Conservation (phyloP, 2,888 invertebrate genomes). For the Pandemis corylana region DNA sequence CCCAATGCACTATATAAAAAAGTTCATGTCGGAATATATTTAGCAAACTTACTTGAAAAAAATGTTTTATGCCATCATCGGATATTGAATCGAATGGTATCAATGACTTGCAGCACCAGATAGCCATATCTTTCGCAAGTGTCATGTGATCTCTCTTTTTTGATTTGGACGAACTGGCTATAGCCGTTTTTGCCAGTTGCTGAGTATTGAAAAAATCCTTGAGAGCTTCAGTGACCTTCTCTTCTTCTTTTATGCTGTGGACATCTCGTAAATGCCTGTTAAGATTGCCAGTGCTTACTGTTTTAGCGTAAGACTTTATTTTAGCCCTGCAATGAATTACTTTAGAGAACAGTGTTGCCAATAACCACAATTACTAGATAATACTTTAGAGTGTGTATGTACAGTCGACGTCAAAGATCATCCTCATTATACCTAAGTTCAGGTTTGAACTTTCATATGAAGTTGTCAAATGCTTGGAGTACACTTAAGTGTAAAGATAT, state of each 20-base stretch:
- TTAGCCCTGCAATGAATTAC: conserved; percentile 5
- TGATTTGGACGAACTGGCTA: not conserved
- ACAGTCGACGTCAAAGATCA: no score
- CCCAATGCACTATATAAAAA: no score
- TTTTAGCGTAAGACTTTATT: conserved; percentile 14
- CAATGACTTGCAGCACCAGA: conserved; percentile 2
- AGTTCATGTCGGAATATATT: not conserved
- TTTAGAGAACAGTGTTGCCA: not conserved
- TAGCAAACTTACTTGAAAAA: conserved; percentile 11
- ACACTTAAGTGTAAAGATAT: no score
- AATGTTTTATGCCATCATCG: conserved; percentile 1
- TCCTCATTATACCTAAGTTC: no score
- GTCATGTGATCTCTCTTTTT: not conserved
- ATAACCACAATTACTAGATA: not conserved
- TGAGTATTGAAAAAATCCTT: not conserved
- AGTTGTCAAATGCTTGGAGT: no score
- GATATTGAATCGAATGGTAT: not conserved
- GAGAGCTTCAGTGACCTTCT: not conserved
- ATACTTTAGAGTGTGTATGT: no score
- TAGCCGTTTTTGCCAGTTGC: not conserved
- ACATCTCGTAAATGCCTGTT: conserved; percentile 14
- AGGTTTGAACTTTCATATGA: no score
- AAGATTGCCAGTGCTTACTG: conserved; percentile 15
- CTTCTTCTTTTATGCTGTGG: conserved; percentile 17
- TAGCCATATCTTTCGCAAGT: not conserved